These are phyloP conservation scores for Hassar affinis DNA, from an alignment of 2,113 vertebrate genomes.

Conservation along the genomic window DNA sequence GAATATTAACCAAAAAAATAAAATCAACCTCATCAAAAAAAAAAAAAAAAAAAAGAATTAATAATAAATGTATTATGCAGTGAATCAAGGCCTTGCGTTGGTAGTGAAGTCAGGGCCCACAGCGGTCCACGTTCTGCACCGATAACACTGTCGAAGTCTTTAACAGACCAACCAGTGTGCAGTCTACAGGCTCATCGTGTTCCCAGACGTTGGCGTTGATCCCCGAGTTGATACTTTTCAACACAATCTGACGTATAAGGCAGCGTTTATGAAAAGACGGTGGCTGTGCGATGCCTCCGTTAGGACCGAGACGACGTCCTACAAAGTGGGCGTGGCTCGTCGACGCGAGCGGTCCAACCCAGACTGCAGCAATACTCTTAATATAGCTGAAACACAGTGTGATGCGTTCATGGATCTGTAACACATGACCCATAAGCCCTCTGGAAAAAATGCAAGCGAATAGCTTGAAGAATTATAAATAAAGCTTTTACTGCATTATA, in stretches of 20 bases:
- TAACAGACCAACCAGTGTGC: not conserved
- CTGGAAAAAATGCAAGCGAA: not conserved
- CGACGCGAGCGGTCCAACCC: not conserved
- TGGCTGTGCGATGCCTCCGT: constrained; percentile 4
- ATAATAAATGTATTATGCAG: not conserved
- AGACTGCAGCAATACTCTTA: not conserved
- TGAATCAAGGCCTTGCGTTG: constrained; percentile 23
- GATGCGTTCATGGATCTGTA: constrained; percentile 5
- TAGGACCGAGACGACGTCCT: constrained; percentile 5
- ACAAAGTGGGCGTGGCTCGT: not conserved
- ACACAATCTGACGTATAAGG: constrained; percentile 1
- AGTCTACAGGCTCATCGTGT: not conserved
- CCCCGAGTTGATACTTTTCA: not conserved
- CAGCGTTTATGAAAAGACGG: not conserved
- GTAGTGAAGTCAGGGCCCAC: not conserved
- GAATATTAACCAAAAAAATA: not conserved
- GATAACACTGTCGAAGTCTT: not conserved
- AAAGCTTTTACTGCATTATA: not conserved
- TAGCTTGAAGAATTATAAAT: not conserved
- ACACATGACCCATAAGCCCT: not conserved
- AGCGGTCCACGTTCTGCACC: not conserved
- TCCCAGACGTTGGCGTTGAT: not conserved
- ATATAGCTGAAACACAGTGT: constrained; percentile 13
- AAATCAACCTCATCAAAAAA: not conserved
- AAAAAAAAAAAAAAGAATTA: not conserved